Conservation (phyloP, 2,888 invertebrate species). For the Hermodice carunculata region DNA sequence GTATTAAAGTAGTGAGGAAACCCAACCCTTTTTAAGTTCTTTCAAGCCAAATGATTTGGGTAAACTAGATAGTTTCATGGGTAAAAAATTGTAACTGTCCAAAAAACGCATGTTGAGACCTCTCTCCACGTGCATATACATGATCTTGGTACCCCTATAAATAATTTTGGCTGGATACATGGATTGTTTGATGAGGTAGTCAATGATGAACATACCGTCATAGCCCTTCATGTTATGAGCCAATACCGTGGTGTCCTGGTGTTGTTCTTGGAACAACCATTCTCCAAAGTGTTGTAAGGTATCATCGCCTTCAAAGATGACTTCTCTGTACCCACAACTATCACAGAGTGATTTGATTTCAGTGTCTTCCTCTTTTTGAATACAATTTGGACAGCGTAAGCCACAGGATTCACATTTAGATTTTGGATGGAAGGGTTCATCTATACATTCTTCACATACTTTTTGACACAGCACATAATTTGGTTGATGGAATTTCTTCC, state of each 20-base stretch:
- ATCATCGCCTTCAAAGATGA: conserved; percentile 3
- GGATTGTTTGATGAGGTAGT: too few species aligned
- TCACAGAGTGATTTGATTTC: too few species aligned
- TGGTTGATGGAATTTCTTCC: background rate
- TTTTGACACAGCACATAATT: background rate
- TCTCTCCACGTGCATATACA: background rate
- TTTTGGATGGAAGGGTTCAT: background rate
- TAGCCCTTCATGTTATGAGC: conserved; percentile 28
- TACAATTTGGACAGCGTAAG: background rate
- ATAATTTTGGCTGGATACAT: background rate
- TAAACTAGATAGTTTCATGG: background rate
- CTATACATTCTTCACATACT: background rate
- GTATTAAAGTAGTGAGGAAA: conserved; percentile 7
- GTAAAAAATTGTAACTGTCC: conserved; percentile 3
- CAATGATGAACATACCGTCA: too few species aligned
- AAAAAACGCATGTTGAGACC: conserved; percentile 1
- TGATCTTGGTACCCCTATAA: background rate
- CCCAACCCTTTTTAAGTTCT: conserved; percentile 7
- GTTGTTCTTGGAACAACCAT: conserved; percentile 8
- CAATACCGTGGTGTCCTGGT: background rate
- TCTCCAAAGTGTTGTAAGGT: background rate
- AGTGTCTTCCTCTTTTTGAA: background rate
- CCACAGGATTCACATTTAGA: background rate
- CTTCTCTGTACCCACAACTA: background rate
- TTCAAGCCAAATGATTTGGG: background rate